A percentile compares a stretch with the other conserved stretches of the same genome.
phyloP scores from a whole-genome alignment of 1,140 invertebrate genomes.

The Chymomyza costata region DNA sequence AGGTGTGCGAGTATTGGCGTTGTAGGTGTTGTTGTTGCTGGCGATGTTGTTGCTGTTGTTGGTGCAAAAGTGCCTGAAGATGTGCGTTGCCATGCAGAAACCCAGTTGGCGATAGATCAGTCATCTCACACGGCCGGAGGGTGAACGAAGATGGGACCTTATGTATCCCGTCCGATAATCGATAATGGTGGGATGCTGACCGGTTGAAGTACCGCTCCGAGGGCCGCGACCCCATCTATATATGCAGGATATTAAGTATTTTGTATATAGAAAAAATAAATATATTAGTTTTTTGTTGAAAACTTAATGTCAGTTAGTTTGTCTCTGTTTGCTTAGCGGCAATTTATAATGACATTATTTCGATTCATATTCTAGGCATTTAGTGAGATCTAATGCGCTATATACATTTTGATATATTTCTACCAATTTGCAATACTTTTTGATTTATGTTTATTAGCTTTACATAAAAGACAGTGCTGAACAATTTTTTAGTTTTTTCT shows the following conservation, averaged over 20 bases:
- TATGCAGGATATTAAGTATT: constrained; percentile 3
- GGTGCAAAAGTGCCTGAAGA: constrained; percentile 48
- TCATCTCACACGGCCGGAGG: constrained; percentile 79
- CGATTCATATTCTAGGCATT: constrained; percentile 40
- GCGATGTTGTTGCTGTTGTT: constrained; percentile 42
- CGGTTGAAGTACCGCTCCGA: constrained; percentile 75
- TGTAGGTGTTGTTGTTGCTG: constrained; percentile 55
- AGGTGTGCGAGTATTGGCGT: constrained; percentile 65
- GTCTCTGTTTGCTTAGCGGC: not conserved
- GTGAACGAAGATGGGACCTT: constrained; percentile 90
- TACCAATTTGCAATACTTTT: constrained; percentile 33
- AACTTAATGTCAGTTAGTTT: not conserved
- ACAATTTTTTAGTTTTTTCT: too few species aligned
- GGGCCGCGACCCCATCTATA: constrained; percentile 75
- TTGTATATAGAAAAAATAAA: constrained; percentile 30
- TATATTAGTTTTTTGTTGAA: constrained; percentile 32
- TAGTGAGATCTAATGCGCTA: constrained; percentile 49
- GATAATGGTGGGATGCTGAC: constrained; percentile 76
- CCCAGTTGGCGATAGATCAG: constrained; percentile 74
- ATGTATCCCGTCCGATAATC: constrained; percentile 93
- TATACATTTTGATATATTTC: constrained; percentile 48
- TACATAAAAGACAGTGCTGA: too few species aligned
- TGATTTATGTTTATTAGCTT: too few species aligned
- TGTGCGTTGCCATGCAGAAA: constrained; percentile 68
- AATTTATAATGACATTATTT: constrained; percentile 23